Base-by-base conservation (phyloP, 2,888 invertebrate species). In the Stenoptilia bipunctidactyla region DNA sequence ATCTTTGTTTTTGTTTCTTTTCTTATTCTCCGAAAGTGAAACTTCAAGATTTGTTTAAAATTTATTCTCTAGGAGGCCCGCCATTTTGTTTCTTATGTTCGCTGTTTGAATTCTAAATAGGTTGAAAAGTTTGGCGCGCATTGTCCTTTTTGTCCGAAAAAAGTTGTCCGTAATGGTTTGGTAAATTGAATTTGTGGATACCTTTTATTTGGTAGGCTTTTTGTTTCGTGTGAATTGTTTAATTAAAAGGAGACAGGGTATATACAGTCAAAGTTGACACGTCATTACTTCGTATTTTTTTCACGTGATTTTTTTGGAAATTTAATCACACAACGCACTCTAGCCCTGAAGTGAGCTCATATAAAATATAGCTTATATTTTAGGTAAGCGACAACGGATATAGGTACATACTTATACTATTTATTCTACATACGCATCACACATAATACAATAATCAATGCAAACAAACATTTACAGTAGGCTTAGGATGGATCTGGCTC, bases 81-180 rank as follows among this genome's bases (percentile, higher is more conserved):
- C 30, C 30, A 30, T 30, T 30, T 30, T 30, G 30, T 10, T 63
- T 60, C 59, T 58, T 66, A 61, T 68, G 57, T 65, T 56, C 74
- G 74, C 65, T 72, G 68, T 73, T 73, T 66, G 77, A 76, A 77
- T 79, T 73, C 68, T 59, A 72, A 77, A 75, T 65, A 61, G 62
- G 56, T 60, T 46, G 53, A 49, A 58, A 63, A 63, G 48, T 67
- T 67, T 38, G 44, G 48, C 49, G 47, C 46, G 48, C 46, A 42
- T 30, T 30, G 30, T 54, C 54, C 53, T 58, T 57, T 65, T 63
- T 58, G 52, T 49, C 45, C 47, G 48, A 49, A 52, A 60, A 64
- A 60, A 58, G n/a, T 34, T 45, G 44, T n/a, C 9, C 10, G 47
- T 55, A 58, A 66, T 62, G 62, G 53, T 53, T 54, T 48, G 44